These are phyloP conservation scores for Coleophora flavipennella DNA, from an alignment of 2,888 invertebrate genomes.

Conservation along the genomic window DNA sequence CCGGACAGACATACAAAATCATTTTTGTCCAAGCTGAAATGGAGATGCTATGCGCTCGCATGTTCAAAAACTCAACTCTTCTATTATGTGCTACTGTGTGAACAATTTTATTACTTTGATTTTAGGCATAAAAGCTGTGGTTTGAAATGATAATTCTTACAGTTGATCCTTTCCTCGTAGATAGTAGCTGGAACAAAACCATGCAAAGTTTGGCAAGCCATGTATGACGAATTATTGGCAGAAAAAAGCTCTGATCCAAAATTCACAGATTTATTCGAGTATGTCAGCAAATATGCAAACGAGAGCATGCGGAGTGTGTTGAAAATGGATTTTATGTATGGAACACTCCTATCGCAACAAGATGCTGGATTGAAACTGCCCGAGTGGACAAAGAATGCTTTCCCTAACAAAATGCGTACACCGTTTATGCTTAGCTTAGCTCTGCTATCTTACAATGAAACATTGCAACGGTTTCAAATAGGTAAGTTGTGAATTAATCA, in stretches of 20 bases:
- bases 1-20: too few relatives aligned
- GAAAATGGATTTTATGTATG: slow-evolving; percentile 81
- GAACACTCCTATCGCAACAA: slow-evolving; percentile 76
- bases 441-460: slow-evolving; percentile 78
- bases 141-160: too few relatives aligned
- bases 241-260: slow-evolving; percentile 61
- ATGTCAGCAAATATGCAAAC: slow-evolving; percentile 69
- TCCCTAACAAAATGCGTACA: slow-evolving; percentile 76
- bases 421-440: slow-evolving; percentile 80
- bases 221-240: slow-evolving; percentile 62
- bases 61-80: too few relatives aligned
- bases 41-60: too few relatives aligned
- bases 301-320: slow-evolving; percentile 68
- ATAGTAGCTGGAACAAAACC: slow-evolving; percentile 52
- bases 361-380: slow-evolving; percentile 80
- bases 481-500: too few relatives aligned
- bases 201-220: slow-evolving; percentile 47
- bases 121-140: too few relatives aligned
- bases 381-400: slow-evolving; percentile 80
- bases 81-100: too few relatives aligned
- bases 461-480: slow-evolving; percentile 80
- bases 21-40: too few relatives aligned
- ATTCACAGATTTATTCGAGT: slow-evolving; percentile 75
- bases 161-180: slow-evolving; percentile 23
- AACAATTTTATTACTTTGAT: too few relatives aligned